phyloP scores from a whole-genome alignment of 1,140 invertebrate species.

The Popillia japonica region DNA sequence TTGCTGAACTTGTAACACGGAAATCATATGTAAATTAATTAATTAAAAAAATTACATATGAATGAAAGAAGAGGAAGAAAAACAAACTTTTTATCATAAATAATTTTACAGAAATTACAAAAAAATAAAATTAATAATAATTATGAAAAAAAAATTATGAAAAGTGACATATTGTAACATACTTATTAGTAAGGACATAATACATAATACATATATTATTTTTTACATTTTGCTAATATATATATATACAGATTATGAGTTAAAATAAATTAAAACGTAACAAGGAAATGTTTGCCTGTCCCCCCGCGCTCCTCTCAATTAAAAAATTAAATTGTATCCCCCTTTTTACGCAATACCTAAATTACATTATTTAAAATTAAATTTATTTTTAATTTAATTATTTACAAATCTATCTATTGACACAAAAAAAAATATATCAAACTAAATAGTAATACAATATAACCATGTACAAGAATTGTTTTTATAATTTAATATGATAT shows the following conservation, averaged over 20 bases:
- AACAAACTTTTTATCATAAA: no score
- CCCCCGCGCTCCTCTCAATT: not conserved
- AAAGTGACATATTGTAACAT: not conserved
- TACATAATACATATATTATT: slow-evolving; percentile 1
- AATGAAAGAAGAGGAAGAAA: no score
- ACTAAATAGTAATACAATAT: no score
- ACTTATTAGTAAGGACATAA: not conserved
- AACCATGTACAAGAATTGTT: no score
- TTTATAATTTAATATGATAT: no score
- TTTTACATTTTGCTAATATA: slow-evolving; percentile 17
- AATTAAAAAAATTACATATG: no score
- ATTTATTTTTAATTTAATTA: not conserved
- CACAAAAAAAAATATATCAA: no score
- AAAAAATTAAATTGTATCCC: not conserved
- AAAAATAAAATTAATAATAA: not conserved
- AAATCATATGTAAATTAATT: no score
- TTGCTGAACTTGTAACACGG: no score
- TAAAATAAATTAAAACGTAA: not conserved
- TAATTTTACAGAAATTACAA: not conserved
- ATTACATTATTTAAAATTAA: not conserved
- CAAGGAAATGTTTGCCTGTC: not conserved
- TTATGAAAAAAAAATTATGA: not conserved
- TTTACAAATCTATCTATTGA: no score
- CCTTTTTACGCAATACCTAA: not conserved
- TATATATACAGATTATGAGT: not conserved